Conservation (phyloP, 2,113 vertebrate genomes). For the Sturnus vulgaris region DNA sequence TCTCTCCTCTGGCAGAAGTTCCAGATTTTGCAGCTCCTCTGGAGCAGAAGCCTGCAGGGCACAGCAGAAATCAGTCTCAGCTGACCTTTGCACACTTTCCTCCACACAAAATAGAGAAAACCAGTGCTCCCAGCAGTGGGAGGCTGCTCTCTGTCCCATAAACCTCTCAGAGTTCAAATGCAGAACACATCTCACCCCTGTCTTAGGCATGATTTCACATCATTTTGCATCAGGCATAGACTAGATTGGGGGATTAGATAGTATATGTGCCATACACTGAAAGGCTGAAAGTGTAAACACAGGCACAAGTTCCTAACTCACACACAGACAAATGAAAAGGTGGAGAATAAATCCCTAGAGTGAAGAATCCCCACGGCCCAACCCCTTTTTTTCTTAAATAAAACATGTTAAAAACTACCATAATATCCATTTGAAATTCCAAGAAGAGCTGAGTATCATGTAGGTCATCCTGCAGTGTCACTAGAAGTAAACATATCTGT, state of each 20-base stretch:
- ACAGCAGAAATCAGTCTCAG: neutral
- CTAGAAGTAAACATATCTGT: neutral
- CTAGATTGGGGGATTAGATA: neutral
- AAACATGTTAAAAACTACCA: neutral
- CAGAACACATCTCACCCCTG: neutral
- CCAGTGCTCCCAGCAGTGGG: neutral
- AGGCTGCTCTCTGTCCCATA: neutral
- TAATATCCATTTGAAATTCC: neutral
- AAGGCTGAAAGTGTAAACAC: no score
- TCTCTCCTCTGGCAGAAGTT: neutral
- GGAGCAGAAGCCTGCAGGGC: neutral
- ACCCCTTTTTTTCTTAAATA: neutral
- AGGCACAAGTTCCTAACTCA: neutral
- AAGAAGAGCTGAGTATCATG: neutral
- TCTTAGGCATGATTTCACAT: neutral
- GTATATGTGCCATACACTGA: rapidly evolving
- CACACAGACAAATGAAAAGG: neutral
- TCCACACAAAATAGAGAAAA: neutral
- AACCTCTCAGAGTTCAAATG: neutral
- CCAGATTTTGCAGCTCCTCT: neutral
- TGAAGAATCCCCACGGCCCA: neutral
- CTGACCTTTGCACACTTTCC: neutral
- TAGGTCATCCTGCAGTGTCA: neutral
- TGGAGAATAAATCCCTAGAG: neutral
- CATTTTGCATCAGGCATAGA: neutral